Conservation (phyloP, 2,113 vertebrate species). For the Podilymbus podiceps region DNA sequence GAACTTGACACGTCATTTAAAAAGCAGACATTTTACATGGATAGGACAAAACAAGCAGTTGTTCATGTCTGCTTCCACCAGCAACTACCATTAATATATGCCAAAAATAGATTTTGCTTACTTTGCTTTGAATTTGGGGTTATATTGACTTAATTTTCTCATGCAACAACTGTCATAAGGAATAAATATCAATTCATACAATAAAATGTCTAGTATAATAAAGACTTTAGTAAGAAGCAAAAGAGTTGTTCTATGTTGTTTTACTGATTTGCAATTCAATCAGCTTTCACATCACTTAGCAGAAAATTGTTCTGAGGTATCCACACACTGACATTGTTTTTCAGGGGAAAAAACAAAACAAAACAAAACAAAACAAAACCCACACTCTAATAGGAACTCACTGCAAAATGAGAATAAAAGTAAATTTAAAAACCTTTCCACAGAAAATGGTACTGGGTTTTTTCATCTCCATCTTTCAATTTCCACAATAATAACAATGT, state of each 20-base stretch:
- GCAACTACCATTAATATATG: not conserved
- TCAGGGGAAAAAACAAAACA: not conserved
- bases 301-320: not conserved
- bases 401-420: not conserved
- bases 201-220: not conserved
- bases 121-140: conserved; percentile 20
- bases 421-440: not conserved
- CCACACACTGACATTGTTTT: not conserved
- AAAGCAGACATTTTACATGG: conserved; percentile 9
- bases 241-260: not conserved
- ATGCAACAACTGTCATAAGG: not conserved
- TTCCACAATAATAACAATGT: not conserved
- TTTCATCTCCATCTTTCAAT: not conserved
- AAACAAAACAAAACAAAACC: no score
- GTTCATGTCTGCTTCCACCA: not conserved
- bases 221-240: not conserved
- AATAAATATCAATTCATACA: not conserved
- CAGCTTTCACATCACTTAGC: not conserved
- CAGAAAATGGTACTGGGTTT: not conserved
- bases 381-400: not conserved
- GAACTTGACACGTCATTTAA: not conserved
- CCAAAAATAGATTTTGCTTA: conserved; percentile 19
- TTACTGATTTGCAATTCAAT: not conserved
- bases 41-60: not conserved
- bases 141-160: not conserved